Evolutionary conservation across 2,113 vertebrate species (phyloP).

Genomic region (Agapornis roseicollis): DNA sequence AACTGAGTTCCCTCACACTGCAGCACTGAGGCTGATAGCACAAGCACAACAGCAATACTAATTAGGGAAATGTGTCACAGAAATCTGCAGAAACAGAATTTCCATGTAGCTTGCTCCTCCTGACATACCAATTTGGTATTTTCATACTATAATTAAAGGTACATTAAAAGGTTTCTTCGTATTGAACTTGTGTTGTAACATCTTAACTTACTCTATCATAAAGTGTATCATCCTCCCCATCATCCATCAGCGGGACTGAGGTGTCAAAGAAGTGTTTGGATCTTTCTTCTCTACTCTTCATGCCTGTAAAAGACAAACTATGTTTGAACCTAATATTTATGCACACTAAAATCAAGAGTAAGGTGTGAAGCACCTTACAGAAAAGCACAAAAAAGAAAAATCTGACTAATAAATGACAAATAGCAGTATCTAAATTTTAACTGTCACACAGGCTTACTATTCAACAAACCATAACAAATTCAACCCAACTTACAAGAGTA

Average conservation of each 20-base stretch:
- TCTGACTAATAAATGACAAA: background rate
- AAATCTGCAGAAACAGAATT: background rate
- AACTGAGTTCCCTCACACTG: background rate
- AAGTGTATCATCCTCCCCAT: constrained; percentile 87
- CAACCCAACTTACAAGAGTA: background rate
- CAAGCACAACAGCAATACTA: background rate
- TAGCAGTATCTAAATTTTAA: background rate
- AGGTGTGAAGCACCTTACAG: background rate
- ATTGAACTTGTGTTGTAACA: background rate
- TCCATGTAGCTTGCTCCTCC: background rate
- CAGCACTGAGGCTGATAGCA: background rate
- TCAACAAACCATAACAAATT: background rate
- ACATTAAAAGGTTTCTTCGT: background rate
- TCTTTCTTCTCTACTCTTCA: constrained; percentile 97
- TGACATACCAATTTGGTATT: background rate
- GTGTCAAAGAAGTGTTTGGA: constrained; percentile 96
- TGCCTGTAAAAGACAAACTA: constrained; percentile 74
- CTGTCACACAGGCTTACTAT: background rate
- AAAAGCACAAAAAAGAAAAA: background rate
- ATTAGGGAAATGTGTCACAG: background rate
- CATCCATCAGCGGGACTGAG: constrained; percentile 92
- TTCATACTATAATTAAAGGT: background rate
- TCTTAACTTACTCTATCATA: constrained; percentile 84
- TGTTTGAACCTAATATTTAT: background rate
- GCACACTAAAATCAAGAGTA: background rate